Percentiles rank a stretch among this genome's conserved stretches.
phyloP scores from a whole-genome alignment of 1,140 invertebrate genomes.

The Musca domestica region DNA sequence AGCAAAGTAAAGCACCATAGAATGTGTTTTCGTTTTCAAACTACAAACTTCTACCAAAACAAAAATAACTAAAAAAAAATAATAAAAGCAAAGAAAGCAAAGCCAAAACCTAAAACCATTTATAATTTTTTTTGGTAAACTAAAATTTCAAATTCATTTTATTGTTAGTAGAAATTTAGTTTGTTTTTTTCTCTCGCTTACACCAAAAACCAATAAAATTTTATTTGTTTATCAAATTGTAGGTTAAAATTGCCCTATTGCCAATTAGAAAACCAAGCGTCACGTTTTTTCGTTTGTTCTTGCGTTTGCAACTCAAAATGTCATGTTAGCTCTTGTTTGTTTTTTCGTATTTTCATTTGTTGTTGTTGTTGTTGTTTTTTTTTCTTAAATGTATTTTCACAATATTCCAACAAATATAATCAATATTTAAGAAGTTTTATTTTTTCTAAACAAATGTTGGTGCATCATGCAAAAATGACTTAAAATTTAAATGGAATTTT shows the following conservation, averaged over 20 bases:
- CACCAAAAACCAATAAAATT: slow-evolving; percentile 18
- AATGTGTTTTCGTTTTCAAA: too few species aligned
- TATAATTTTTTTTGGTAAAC: slow-evolving; percentile 4
- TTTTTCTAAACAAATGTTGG: too few species aligned
- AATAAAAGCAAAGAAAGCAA: too few species aligned
- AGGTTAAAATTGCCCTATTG: not conserved
- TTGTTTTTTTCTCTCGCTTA: not conserved
- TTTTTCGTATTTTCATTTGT: slow-evolving; percentile 4
- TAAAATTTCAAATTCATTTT: not conserved
- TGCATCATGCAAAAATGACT: too few species aligned
- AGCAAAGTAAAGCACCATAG: too few species aligned
- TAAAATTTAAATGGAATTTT: too few species aligned
- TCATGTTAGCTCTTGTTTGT: slow-evolving; percentile 22
- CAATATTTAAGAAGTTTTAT: too few species aligned
- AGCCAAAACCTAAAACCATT: slow-evolving; percentile 9
- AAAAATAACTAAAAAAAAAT: slow-evolving; percentile 1
- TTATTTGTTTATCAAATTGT: not conserved
- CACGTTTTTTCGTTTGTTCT: not conserved
- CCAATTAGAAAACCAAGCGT: not conserved
- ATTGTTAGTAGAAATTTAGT: not conserved
- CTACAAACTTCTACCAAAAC: too few species aligned
- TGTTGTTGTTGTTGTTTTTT: not conserved
- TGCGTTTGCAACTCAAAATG: not conserved
- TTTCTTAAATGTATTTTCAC: not conserved
- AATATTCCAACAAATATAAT: not conserved